A percentile compares a stretch with the other conserved stretches of the same genome.
These are phyloP conservation scores for Bimastos eiseni DNA, from an alignment of 2,888 invertebrate genomes.

Conservation along the genomic window DNA sequence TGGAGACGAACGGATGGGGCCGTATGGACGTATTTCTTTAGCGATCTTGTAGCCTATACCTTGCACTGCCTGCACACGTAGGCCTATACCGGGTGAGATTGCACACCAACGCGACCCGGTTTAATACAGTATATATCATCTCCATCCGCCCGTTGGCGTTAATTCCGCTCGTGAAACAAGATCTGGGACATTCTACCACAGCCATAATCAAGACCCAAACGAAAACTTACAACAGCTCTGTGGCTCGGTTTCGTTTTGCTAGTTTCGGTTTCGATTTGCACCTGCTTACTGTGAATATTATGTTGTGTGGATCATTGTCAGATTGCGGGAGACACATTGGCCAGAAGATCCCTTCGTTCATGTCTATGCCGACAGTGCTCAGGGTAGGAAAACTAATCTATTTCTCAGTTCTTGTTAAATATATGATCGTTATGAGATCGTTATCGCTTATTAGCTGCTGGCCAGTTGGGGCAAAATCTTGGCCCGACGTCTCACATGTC, in stretches of 20 bases:
- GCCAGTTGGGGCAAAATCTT: too few species aligned
- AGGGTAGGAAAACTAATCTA: slow-evolving; percentile 34
- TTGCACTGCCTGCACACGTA: too few species aligned
- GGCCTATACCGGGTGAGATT: too few species aligned
- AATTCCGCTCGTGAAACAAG: not conserved
- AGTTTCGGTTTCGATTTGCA: slow-evolving; percentile 17
- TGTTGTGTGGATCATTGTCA: slow-evolving; percentile 19
- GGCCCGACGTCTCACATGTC: too few species aligned
- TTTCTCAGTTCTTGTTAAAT: too few species aligned
- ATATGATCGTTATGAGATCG: too few species aligned
- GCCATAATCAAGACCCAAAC: not conserved
- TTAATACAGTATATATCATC: not conserved
- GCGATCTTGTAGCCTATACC: too few species aligned
- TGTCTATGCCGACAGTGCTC: slow-evolving; percentile 37
- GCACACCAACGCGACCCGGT: too few species aligned
- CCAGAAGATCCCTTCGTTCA: slow-evolving; percentile 37
- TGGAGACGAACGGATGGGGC: too few species aligned
- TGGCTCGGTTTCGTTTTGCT: not conserved
- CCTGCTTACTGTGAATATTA: not conserved
- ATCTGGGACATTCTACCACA: not conserved
- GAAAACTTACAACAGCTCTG: not conserved
- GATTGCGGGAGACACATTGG: slow-evolving; percentile 36
- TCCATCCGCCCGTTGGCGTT: not conserved
- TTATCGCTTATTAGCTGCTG: too few species aligned
- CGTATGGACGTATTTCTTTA: too few species aligned